Conservation (phyloP, 1,140 invertebrate genomes). For the Bombus picipes region DNA sequence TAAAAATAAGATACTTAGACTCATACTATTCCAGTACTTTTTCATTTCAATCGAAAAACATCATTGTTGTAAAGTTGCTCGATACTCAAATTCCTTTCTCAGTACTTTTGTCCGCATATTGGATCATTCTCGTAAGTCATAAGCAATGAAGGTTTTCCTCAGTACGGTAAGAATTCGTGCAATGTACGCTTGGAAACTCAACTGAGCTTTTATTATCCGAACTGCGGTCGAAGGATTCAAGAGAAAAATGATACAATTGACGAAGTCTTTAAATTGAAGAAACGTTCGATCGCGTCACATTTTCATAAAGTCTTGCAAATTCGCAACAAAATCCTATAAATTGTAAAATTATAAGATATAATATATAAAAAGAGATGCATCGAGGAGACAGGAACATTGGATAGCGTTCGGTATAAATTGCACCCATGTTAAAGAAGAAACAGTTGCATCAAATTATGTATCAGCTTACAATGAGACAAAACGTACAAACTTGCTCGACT, state of each 20-base stretch:
- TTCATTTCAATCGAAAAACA: background rate
- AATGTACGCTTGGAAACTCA: background rate
- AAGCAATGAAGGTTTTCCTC: background rate
- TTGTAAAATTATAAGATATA: background rate
- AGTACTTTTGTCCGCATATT: background rate
- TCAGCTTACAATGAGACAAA: background rate
- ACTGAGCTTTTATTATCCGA: background rate
- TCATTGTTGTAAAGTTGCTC: background rate
- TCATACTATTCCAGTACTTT: background rate
- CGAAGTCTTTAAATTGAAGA: no score
- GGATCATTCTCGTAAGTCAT: background rate
- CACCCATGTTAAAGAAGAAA: background rate
- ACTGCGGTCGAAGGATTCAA: background rate
- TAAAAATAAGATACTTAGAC: background rate
- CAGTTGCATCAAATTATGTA: background rate
- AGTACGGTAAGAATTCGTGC: no score
- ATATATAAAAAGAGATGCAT: no score
- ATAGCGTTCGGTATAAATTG: background rate
- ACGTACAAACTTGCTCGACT: no score
- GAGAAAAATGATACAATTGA: no score
- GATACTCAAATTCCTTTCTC: background rate
- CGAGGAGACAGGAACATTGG: no score
- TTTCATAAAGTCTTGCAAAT: background rate
- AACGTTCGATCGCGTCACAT: no score
- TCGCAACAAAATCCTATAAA: background rate